Percentiles rank a stretch among this genome's conserved stretches.
phyloP scores from a whole-genome alignment of 2,888 invertebrate species.

The Pedicia rivosa region DNA sequence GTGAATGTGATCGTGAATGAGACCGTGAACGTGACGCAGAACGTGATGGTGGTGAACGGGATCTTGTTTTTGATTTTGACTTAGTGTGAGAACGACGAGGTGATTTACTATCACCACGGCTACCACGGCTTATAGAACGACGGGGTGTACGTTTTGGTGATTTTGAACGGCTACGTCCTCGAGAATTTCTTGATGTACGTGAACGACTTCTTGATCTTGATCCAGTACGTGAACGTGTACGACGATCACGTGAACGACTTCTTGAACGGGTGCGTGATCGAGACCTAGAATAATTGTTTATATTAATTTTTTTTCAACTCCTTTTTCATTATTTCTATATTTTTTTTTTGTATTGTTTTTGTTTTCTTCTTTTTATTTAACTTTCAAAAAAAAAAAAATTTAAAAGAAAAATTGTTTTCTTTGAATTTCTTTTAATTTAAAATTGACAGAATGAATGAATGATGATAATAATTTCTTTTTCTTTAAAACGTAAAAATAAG shows the following conservation, averaged over 20 bases:
- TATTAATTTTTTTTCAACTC: not conserved
- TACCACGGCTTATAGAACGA: conserved; percentile 9
- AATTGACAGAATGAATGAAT: too few relatives aligned
- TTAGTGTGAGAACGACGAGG: conserved; percentile 6
- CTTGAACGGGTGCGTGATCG: conserved; percentile 46
- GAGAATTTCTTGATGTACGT: conserved; percentile 21
- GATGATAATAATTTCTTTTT: too few relatives aligned
- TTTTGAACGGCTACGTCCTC: conserved; percentile 19
- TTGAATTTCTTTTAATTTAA: too few relatives aligned
- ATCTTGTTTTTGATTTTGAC: conserved; percentile 2
- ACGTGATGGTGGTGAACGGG: not conserved
- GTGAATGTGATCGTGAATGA: not conserved
- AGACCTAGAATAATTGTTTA: not conserved
- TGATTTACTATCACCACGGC: conserved; percentile 11
- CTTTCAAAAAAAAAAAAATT: too few relatives aligned
- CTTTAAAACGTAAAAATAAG: too few relatives aligned
- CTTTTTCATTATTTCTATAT: too few relatives aligned
- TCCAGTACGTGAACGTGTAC: conserved; percentile 29
- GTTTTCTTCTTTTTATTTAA: too few relatives aligned
- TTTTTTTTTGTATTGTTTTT: too few relatives aligned
- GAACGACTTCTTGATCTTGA: conserved; percentile 31
- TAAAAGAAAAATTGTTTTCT: too few relatives aligned
- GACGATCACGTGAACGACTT: conserved; percentile 40
- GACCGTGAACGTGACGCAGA: not conserved
- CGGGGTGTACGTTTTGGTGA: conserved; percentile 1